Evolutionary conservation across 2,797 vertebrate genomes (phyloP).

Genomic region (Poliocrania exsul): DNA sequence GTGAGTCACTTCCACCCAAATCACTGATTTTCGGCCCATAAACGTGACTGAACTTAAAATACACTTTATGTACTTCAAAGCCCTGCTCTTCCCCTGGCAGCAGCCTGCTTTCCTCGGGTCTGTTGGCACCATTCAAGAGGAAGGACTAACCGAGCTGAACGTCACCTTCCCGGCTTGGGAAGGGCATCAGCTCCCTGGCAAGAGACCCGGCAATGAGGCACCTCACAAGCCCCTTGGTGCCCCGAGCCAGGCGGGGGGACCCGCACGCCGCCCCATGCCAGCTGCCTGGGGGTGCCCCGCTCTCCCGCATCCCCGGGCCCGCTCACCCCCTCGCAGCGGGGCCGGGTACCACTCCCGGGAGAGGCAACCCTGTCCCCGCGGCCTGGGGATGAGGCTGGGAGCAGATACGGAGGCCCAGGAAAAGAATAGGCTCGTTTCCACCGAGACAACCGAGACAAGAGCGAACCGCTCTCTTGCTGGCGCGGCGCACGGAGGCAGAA

Average conservation of each 20-base stretch:
- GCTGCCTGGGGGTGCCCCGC: background rate
- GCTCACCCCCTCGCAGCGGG: background rate
- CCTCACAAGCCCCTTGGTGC: rapidly evolving
- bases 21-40: background rate
- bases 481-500: background rate
- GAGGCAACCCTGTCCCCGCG: too few species aligned
- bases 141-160: background rate
- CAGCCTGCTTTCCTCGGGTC: background rate
- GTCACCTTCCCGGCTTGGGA: background rate
- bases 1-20: background rate
- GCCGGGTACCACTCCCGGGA: background rate
- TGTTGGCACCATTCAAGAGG: rapidly evolving
- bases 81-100: background rate
- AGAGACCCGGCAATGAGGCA: rapidly evolving
- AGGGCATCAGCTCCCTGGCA: background rate
- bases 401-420: background rate
- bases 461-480: background rate
- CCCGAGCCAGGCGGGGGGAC: rapidly evolving
- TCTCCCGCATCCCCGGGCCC: background rate
- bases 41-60: rapidly evolving
- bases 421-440: background rate
- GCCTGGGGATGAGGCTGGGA: too few species aligned
- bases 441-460: background rate
- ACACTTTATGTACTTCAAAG: rapidly evolving
- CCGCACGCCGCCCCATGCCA: background rate